Conservation (phyloP, 2,113 vertebrate genomes). For the Spilogale gracilis region DNA sequence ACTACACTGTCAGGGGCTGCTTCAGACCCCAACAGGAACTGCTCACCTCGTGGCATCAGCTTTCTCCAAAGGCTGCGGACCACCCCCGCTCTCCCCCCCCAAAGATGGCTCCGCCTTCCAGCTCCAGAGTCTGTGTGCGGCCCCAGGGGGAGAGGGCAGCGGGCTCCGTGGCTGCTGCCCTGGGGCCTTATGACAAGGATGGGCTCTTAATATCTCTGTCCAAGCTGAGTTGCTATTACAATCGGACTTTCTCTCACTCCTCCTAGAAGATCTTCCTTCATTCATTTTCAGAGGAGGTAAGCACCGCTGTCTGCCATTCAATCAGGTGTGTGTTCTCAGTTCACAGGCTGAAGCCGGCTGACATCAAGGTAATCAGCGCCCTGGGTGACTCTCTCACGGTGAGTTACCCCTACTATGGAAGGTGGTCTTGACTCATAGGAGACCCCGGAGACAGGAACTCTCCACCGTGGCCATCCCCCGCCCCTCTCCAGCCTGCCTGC, state of each 20-base stretch:
- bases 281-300: background rate
- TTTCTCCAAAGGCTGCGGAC: background rate
- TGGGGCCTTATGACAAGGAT: background rate
- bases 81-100: no score
- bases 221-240: background rate
- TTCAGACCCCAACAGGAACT: no score
- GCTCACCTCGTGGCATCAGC: background rate
- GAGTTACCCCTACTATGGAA: conserved; percentile 76
- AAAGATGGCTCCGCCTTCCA: background rate
- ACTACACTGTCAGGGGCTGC: background rate
- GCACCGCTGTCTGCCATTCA: background rate
- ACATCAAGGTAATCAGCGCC: conserved; percentile 94
- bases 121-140: fast-evolving
- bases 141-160: no score
- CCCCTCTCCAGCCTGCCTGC: background rate
- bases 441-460: background rate
- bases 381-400: conserved; percentile 97
- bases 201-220: background rate
- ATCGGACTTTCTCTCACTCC: background rate
- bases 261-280: background rate
- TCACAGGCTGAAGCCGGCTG: conserved; percentile 93
- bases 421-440: background rate
- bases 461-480: fast-evolving
- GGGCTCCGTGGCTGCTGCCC: background rate
- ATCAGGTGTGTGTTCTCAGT: conserved; percentile 86